Evolutionary conservation across 2,888 invertebrate species (phyloP).

Genomic region (Sinohyriopsis cumingii): DNA sequence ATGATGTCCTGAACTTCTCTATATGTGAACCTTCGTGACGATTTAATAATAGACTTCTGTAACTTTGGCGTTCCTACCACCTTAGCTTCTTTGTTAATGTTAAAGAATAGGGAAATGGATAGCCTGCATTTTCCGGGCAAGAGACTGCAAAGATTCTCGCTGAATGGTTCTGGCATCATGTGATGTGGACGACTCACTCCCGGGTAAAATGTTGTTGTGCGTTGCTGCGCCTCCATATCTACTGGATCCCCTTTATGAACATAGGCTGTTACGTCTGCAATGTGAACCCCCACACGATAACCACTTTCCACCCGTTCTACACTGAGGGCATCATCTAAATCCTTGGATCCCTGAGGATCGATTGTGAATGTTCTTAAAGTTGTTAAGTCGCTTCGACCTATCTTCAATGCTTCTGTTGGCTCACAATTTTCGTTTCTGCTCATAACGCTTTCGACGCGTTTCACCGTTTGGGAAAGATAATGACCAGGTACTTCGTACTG

Average conservation of each 20-base stretch:
- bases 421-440: neutral
- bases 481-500: constrained; percentile 25
- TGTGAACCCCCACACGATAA: constrained; percentile 38
- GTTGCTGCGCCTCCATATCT: constrained; percentile 35
- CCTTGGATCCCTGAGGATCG: constrained; percentile 35
- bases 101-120: constrained; percentile 36
- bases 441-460: constrained; percentile 5
- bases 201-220: constrained; percentile 37
- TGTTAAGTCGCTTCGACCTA: constrained; percentile 26
- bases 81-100: constrained; percentile 10
- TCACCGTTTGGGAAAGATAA: constrained; percentile 13
- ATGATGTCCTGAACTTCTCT: constrained; percentile 24
- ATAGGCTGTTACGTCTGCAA: constrained; percentile 41
- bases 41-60: constrained; percentile 10
- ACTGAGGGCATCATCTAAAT: constrained; percentile 44
- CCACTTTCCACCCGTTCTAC: constrained; percentile 12
- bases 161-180: constrained; percentile 44
- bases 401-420: neutral
- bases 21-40: constrained; percentile 23
- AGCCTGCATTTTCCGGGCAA: constrained; percentile 26
- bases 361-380: constrained; percentile 36
- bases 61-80: neutral
- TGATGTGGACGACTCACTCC: constrained; percentile 16
- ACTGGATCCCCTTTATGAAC: constrained; percentile 30
- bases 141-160: constrained; percentile 29